Conservation (phyloP, 1,140 invertebrate species). For the Philotrypesis tridentata region DNA sequence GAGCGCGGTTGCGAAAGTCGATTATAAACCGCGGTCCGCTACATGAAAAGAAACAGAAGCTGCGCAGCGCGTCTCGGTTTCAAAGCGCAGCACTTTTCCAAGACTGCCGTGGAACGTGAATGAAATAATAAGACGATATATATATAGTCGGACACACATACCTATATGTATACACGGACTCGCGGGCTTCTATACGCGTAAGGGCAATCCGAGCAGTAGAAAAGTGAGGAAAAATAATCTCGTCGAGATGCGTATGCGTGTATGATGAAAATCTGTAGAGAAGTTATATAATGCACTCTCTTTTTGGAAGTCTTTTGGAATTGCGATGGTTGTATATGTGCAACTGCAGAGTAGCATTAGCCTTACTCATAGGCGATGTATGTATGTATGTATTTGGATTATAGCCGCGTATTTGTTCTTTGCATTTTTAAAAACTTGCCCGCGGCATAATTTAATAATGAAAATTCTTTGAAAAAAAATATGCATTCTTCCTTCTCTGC, state of each 20-base stretch:
- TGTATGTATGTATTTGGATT: too few species aligned
- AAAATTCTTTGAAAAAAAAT: too few species aligned
- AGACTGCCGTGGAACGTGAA: constrained; percentile 5
- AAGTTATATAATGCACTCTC: background rate
- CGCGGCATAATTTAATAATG: too few species aligned
- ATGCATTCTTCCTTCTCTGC: too few species aligned
- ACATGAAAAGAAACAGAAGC: background rate
- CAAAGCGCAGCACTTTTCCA: constrained; percentile 9
- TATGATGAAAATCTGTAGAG: background rate
- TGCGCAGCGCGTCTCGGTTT: background rate
- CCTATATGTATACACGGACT: background rate
- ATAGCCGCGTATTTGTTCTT: too few species aligned
- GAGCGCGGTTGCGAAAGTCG: constrained; percentile 26
- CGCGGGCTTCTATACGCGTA: constrained; percentile 14
- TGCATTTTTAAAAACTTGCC: too few species aligned
- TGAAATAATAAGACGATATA: constrained; percentile 10
- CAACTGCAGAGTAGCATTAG: too few species aligned
- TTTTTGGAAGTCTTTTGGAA: background rate
- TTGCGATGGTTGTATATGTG: background rate
- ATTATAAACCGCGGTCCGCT: background rate
- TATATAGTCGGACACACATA: too few species aligned
- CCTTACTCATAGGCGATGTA: too few species aligned
- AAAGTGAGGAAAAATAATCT: constrained; percentile 38
- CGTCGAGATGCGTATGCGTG: background rate
- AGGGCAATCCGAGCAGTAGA: background rate